These are phyloP conservation scores for Hycleus cichorii DNA, from an alignment of 1,140 invertebrate genomes.

Conservation along the genomic window DNA sequence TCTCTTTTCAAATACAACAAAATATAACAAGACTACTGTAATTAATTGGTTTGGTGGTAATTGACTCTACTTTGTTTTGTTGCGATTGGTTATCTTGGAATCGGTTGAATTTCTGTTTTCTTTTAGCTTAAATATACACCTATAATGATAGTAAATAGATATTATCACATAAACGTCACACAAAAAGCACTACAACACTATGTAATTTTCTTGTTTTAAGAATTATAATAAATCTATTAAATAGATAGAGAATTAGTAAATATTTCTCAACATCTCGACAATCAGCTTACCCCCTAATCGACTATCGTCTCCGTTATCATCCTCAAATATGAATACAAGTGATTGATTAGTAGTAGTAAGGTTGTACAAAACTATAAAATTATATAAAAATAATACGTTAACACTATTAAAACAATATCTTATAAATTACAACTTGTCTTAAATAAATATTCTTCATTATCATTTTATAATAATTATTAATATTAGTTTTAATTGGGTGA, in stretches of 20 bases:
- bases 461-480: neutral
- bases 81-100: neutral
- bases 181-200: slow-evolving; percentile 43
- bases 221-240: slow-evolving; percentile 10
- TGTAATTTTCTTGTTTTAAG: slow-evolving; percentile 24
- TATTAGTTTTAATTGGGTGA: slow-evolving; percentile 22
- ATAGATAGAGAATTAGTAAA: slow-evolving; percentile 27
- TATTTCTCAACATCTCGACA: slow-evolving; percentile 9
- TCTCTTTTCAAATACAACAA: neutral
- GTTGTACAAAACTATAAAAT: slow-evolving; percentile 36
- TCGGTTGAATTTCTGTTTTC: neutral
- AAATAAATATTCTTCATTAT: slow-evolving; percentile 26
- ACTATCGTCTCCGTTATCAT: neutral
- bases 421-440: slow-evolving; percentile 26
- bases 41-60: neutral
- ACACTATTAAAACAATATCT: slow-evolving; percentile 24
- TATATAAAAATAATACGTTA: slow-evolving; percentile 37
- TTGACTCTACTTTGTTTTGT: too few relatives aligned
- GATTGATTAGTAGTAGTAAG: slow-evolving; percentile 9
- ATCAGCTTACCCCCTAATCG: slow-evolving; percentile 1
- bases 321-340: neutral
- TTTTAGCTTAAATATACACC: slow-evolving; percentile 22
- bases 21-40: neutral
- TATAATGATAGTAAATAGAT: slow-evolving; percentile 36
- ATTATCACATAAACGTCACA: slow-evolving; percentile 45